Evolutionary conservation across 2,113 vertebrate genomes (phyloP).

Genomic region (Tichodroma muraria): DNA sequence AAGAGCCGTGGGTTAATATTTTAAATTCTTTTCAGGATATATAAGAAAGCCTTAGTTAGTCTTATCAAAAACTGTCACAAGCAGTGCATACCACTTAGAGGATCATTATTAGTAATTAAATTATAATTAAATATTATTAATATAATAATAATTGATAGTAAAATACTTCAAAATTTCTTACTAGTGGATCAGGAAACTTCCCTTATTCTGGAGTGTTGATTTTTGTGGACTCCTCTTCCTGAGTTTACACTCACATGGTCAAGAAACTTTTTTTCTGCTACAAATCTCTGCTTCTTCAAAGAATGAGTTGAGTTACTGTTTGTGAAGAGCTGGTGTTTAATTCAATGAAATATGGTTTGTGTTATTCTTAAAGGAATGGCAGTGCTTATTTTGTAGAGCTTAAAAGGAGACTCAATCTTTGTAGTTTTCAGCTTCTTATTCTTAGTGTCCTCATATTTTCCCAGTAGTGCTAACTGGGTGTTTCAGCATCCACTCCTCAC

Average conservation of each 20-base stretch:
- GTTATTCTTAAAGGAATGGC: neutral
- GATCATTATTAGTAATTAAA: neutral
- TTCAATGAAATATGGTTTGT: neutral
- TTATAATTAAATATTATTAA: neutral
- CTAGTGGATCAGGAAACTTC: neutral
- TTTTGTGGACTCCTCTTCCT: neutral
- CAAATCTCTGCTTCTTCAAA: neutral
- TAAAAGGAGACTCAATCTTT: neutral
- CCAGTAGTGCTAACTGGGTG: neutral
- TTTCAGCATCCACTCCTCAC: neutral
- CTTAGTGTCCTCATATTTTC: neutral
- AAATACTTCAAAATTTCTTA: neutral
- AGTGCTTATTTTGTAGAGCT: neutral
- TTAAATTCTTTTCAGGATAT: neutral
- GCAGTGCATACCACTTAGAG: neutral
- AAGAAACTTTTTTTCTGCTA: neutral
- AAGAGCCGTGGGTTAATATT: neutral
- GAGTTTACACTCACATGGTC: neutral
- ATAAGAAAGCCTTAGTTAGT: neutral
- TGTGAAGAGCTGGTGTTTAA: neutral
- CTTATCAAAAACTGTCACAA: neutral
- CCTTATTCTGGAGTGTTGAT: neutral
- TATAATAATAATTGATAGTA: neutral
- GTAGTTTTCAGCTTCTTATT: neutral
- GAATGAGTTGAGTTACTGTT: neutral